Percentiles rank a stretch among this genome's conserved stretches.
Conservation (phyloP, 2,888 invertebrate species). For the Homarus gammarus region DNA sequence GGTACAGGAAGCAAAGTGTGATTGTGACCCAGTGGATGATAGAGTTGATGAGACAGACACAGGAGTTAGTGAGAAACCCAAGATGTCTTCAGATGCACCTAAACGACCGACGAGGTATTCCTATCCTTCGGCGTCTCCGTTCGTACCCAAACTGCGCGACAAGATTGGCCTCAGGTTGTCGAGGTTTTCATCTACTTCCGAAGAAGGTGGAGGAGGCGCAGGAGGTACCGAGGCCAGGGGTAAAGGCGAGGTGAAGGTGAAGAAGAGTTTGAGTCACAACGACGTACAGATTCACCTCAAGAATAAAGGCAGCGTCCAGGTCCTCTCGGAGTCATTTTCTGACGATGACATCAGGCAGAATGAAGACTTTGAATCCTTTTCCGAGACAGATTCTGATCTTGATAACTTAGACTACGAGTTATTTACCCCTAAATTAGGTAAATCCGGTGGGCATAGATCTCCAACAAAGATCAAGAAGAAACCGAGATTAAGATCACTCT, state of each 20-base stretch:
- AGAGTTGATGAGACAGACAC: neutral
- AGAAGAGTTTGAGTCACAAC: constrained; percentile 59
- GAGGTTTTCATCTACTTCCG: constrained; percentile 13
- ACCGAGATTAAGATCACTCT: constrained; percentile 22
- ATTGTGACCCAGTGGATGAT: neutral
- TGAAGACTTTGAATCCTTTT: constrained; percentile 64
- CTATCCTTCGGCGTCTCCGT: constrained; percentile 42
- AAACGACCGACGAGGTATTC: constrained; percentile 44
- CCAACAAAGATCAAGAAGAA: constrained; percentile 14
- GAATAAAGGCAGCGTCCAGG: constrained; percentile 1
- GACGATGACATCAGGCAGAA: constrained; percentile 64
- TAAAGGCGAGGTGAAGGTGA: constrained; percentile 23
- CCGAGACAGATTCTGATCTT: constrained; percentile 70
- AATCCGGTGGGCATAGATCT: constrained; percentile 18
- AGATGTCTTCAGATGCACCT: neutral
- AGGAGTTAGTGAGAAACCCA: neutral
- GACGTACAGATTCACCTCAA: constrained; percentile 53
- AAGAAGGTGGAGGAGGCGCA: neutral
- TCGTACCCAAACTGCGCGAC: constrained; percentile 29
- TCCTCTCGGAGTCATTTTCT: constrained; percentile 63
- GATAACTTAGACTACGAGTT: constrained; percentile 68
- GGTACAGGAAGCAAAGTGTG: neutral
- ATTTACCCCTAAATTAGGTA: constrained; percentile 53
- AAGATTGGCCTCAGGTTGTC: constrained; percentile 53
- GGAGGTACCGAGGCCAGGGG: neutral